Percentiles rank a stretch among this genome's conserved stretches.
Conservation (phyloP, 2,797 vertebrate species). For the Balearica regulorum region DNA sequence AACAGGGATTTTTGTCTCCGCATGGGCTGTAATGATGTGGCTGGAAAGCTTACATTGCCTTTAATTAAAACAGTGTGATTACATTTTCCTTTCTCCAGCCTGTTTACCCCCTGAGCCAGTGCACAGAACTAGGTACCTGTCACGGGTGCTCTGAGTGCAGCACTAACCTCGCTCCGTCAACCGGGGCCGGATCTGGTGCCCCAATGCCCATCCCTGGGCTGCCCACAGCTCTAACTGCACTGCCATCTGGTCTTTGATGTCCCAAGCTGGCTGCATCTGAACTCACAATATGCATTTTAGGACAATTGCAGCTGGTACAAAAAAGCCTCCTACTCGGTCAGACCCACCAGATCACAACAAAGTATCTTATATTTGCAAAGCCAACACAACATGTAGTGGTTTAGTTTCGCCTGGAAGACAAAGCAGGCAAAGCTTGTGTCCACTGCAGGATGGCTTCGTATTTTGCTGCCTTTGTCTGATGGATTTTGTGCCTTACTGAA, state of each 20-base stretch:
- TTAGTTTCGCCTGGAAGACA: neutral
- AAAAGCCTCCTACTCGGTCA: neutral
- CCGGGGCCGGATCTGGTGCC: neutral
- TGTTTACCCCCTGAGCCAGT: neutral
- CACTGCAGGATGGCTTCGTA: neutral
- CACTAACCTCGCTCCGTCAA: neutral
- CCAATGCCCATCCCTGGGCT: neutral
- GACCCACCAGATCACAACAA: neutral
- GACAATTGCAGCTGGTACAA: neutral
- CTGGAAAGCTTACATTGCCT: conserved; percentile 35
- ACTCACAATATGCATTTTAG: neutral
- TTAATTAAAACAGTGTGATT: conserved; percentile 36
- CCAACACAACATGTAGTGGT: neutral
- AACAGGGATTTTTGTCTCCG: neutral
- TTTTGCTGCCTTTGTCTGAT: neutral
- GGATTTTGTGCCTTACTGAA: neutral
- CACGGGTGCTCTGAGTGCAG: accelerated
- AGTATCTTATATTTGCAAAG: neutral
- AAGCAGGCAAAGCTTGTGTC: neutral
- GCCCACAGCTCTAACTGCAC: neutral
- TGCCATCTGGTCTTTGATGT: neutral
- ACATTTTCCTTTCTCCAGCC: neutral
- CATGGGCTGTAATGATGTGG: neutral
- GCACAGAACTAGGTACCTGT: neutral
- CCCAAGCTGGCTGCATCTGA: neutral